These are phyloP conservation scores for Neuroterus valhalla DNA, from an alignment of 1,140 invertebrate species.

Conservation along the genomic window DNA sequence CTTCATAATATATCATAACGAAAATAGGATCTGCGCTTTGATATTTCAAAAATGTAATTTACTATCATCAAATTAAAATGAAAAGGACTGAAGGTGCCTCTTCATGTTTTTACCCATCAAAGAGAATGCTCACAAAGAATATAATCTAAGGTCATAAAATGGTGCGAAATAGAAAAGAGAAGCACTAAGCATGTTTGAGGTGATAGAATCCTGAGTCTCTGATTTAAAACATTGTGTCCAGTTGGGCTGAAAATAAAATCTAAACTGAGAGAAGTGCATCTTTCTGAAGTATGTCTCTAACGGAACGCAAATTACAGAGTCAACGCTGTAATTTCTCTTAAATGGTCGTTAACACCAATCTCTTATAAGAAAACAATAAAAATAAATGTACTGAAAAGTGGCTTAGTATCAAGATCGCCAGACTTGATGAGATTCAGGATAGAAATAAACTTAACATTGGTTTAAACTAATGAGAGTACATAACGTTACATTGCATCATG, in stretches of 20 bases:
- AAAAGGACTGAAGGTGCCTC: too few relatives aligned
- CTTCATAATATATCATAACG: neutral
- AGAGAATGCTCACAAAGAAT: too few relatives aligned
- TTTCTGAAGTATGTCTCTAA: constrained; percentile 28
- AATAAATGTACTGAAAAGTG: constrained; percentile 23
- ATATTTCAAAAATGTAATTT: neutral
- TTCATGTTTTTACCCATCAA: too few relatives aligned
- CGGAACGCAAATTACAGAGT: constrained; percentile 27
- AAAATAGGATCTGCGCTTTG: neutral
- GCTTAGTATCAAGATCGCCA: neutral
- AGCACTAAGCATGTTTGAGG: neutral
- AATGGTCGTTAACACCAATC: constrained; percentile 16
- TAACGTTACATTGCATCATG: constrained; percentile 1
- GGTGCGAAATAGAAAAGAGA: too few relatives aligned
- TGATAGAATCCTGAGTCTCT: constrained; percentile 8
- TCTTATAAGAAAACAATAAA: constrained; percentile 23
- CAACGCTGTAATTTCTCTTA: constrained; percentile 11
- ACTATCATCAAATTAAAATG: neutral
- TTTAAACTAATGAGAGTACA: constrained; percentile 6
- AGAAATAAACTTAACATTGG: neutral
- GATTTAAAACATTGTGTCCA: constrained; percentile 7
- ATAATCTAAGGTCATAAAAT: too few relatives aligned
- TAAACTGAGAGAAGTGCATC: constrained; percentile 20
- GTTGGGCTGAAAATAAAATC: constrained; percentile 13
- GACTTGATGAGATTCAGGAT: neutral